Base-by-base conservation (phyloP, 2,888 invertebrate genomes). In the Drosophila glabriapex region DNA sequence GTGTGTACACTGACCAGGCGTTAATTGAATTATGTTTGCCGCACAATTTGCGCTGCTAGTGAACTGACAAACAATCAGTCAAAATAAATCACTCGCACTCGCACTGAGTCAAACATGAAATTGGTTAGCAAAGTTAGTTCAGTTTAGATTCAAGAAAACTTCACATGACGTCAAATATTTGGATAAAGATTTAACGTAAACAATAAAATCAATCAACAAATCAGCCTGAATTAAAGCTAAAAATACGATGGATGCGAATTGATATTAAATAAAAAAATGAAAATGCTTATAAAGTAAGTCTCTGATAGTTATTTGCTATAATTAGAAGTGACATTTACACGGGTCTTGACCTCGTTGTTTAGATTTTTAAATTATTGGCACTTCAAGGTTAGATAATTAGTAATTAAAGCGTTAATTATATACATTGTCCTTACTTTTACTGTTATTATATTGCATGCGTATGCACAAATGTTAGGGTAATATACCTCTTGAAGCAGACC, bases 1-100 rank as follows among this genome's bases (percentile, higher is more conserved):
- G 69, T 31, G 68, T 59, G 64, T 72, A 58, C 73, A 80, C 71
- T 73, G 82, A 74, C 61, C 74, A 82, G 86, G 84, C 82, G 89
- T 85, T 88, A 88, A 85, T 85, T 85, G 85, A 85, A 85, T 88
- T 85, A 85, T 85, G 80, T 85, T 88, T 85, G 86, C 84, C 89
- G 80, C 86, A 68, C 89, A 83, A 85, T 85, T 85, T 88, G 63
- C 61, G 75, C 62, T 66, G 65, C 69, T 59, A 84, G 76, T 62
- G 66, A 55, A 63, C 49, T 19, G 64, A 55, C 60, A 72, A 68
- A 49, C 77, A 68, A 75, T 62, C 54, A 58, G 28, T 50, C 33
- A 10, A 70, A 69, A 63, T 63, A 61, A 73, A 80, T 73, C 61
- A 65, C 49, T 43, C 58, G 29, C 53, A 64, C 49, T 43, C 61